Evolutionary conservation across 1,140 invertebrate species (phyloP).

Genomic region (Atta cephalotes): DNA sequence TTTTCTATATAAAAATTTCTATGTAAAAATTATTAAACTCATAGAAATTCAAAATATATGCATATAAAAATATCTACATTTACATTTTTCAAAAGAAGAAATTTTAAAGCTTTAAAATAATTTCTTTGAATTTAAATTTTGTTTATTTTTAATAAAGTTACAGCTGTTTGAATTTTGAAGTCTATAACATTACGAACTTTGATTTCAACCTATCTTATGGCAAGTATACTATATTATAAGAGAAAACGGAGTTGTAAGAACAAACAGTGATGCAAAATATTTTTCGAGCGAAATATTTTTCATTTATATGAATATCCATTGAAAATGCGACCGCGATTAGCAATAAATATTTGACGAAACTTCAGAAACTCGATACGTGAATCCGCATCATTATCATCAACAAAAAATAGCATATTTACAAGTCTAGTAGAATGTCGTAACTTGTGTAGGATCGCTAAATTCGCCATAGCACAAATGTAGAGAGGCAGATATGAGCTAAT

Average conservation of each 20-base stretch:
- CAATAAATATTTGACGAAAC: slow-evolving; percentile 1
- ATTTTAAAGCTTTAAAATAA: too few species aligned
- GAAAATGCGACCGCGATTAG: background rate
- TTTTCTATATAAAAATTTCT: too few species aligned
- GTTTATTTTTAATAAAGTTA: too few species aligned
- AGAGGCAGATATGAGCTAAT: background rate
- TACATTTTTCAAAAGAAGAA: too few species aligned
- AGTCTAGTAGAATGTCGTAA: slow-evolving; percentile 26
- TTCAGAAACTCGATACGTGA: background rate
- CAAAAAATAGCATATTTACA: slow-evolving; percentile 41
- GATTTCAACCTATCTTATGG: too few species aligned
- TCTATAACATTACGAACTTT: too few species aligned
- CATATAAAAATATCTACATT: too few species aligned
- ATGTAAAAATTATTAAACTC: too few species aligned
- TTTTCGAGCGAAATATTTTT: background rate
- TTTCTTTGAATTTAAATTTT: too few species aligned
- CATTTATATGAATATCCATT: background rate
- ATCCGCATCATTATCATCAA: slow-evolving; percentile 12
- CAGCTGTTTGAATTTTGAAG: too few species aligned
- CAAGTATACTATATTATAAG: background rate
- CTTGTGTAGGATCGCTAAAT: background rate
- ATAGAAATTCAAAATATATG: too few species aligned
- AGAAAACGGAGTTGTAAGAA: slow-evolving; percentile 13
- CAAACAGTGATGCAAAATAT: background rate
- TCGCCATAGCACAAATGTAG: background rate